Evolutionary conservation across 2,113 vertebrate genomes (phyloP), one percentile per base, ranked within the genome.

Genomic region (Dascyllus trimaculatus): DNA sequence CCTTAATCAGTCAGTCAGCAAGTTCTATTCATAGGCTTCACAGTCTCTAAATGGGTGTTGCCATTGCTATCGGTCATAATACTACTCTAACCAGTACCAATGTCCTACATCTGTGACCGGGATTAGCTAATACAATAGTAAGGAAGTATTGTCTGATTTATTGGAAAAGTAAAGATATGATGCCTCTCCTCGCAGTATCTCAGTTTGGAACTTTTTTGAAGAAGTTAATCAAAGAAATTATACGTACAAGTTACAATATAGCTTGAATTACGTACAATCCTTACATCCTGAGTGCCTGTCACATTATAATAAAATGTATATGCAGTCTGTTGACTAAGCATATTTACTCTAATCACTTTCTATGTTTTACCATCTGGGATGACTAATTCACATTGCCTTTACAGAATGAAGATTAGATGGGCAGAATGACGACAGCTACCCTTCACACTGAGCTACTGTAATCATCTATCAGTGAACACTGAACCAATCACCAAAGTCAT

Each of bases 401-500:
- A 45, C 15, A 57, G 24, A 24, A 29, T 1, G 13, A 48, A 9
- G 19, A 56, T n/a, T 58, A 60, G 35, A 61, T 43, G 29, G 49
- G 25, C 13, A 62, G 43, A 54, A 5, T 21, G 9, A 79, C 14
- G n/a, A 10, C 48, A 52, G 63, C 35, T 48, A 35, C 25, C 49
- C 8, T 43, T 53, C 15, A 43, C 19, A 43, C 69, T 9, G 35
- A 32, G 48, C 75, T n/a, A 18, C 29, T 64, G 67, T 68, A 26
- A 60, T 59, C 13, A 69, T 54, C 46, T 13, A 19, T 22, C 25
- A 61, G 22, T 57, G 6, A 40, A 60, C 24, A 35, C 35, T 64
- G 51, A 61, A 69, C 58, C 32, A 13, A 26, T 60, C 24, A 25
- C 19, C 57, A 13, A 53, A 66, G 51, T 80, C 64, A 80, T 81